Evolutionary conservation across 1,140 invertebrate species (phyloP), one percentile per base, ranked within the genome.

Genomic region (Apis dorsata): DNA sequence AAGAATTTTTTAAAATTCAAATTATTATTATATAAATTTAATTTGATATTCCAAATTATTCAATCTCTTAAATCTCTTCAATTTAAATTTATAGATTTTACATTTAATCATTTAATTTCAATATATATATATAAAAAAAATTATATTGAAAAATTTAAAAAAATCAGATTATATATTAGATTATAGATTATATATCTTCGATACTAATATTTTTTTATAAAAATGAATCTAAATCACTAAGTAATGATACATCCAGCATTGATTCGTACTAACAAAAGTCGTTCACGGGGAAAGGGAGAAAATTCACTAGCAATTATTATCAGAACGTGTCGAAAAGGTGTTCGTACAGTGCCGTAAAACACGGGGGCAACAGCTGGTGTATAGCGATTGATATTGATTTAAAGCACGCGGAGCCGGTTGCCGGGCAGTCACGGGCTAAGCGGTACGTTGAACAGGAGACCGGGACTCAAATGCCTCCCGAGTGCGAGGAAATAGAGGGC

Each of bases 301-400:
- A 83, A 57, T n/a, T 15, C 19, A 51, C 5, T 2, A 51, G 51
- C 24, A 19, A 63, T 63, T 69, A 72, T 79, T 65, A 49, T 72
- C 66, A 60, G 57, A 71, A 57, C 60, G 71, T 76, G 21, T 71
- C 55, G 66, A 65, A 83, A 71, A 81, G 62, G 59, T 84, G 77
- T 66, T 34, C 11, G 15, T 19, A 65, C 28, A 68, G 71, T 44
- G 72, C 17, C 69, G 75, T 77, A 77, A 65, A 79, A 8, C 15
- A 24, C 49, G 51, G 68, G 69, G 82, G 77, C 82, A 74, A 74
- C 62, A 80, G 75, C 72, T 75, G 79, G 77, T 85, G 75, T 57
- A 86, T 70, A 88, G 84, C 78, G 85, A 90, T 91, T 91, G 86
- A 89, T 91, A 91, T 91, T 91, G 90, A 91, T 91, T 90, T 78